phyloP scores from a whole-genome alignment of 2,113 vertebrate genomes.

The Dromaius novaehollandiae region DNA sequence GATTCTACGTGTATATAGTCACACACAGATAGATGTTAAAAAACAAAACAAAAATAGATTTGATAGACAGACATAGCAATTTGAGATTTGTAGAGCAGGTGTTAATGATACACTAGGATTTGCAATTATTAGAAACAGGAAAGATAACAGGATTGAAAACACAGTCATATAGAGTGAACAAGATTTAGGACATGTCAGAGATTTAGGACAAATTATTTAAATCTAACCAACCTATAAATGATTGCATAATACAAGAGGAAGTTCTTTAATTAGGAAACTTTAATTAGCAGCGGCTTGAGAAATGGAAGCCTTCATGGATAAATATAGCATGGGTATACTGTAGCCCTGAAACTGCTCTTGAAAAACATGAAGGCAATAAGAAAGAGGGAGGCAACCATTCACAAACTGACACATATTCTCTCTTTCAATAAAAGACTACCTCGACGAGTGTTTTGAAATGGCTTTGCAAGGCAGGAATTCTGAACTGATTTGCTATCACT shows the following conservation, averaged over 20 bases:
- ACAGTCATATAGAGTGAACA: neutral
- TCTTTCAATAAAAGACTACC: neutral
- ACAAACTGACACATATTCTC: neutral
- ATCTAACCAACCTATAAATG: neutral
- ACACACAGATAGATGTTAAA: neutral
- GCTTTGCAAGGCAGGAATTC: neutral
- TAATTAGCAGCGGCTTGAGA: constrained; percentile 14
- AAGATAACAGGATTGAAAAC: neutral
- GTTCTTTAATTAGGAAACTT: neutral
- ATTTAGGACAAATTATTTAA: constrained; percentile 14
- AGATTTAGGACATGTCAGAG: neutral
- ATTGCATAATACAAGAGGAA: constrained; percentile 32
- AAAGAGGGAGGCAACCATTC: neutral
- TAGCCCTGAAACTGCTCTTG: neutral
- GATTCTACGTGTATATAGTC: neutral
- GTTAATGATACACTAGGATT: neutral
- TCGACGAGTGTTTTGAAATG: neutral
- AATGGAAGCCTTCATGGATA: neutral
- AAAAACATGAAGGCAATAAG: neutral
- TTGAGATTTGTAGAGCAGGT: neutral
- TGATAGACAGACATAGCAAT: neutral
- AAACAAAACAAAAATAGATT: neutral
- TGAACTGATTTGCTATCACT: neutral
- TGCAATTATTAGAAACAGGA: neutral
- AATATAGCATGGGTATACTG: constrained; percentile 9